Evolutionary conservation across 2,113 vertebrate species (phyloP).

Genomic region (Lontra canadensis): DNA sequence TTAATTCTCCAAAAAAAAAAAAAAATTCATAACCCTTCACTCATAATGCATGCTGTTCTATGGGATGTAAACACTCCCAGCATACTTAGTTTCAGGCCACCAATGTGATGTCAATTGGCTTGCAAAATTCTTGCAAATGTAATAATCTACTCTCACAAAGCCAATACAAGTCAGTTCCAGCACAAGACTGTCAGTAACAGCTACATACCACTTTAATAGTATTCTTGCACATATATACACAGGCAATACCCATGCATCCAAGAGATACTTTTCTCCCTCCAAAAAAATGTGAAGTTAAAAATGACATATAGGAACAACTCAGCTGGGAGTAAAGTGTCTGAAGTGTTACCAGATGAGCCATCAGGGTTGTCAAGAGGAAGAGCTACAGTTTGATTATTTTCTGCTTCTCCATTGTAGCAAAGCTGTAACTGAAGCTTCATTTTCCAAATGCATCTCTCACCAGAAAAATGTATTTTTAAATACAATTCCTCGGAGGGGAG

Average conservation of each 20-base stretch:
- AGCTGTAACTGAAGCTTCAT: constrained; percentile 67
- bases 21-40: neutral
- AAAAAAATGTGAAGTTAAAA: constrained; percentile 33
- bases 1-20: neutral
- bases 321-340: constrained; percentile 63
- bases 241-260: neutral
- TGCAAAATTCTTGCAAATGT: neutral
- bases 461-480: neutral
- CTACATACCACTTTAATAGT: neutral
- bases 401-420: constrained; percentile 62
- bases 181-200: neutral
- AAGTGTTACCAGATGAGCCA: constrained; percentile 75
- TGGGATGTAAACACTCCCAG: neutral
- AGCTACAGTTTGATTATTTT: constrained; percentile 72
- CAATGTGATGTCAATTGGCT: neutral
- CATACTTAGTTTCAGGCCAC: neutral
- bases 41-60: neutral
- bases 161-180: neutral
- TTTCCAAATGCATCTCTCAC: constrained; percentile 71
- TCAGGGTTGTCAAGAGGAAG: constrained; percentile 72
- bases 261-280: constrained; percentile 69
- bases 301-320: constrained; percentile 60
- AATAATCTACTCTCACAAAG: neutral
- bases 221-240: neutral
- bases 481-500: neutral